Evolutionary conservation across 2,113 vertebrate species (phyloP).

Genomic region (Illadopsis cleaveri): DNA sequence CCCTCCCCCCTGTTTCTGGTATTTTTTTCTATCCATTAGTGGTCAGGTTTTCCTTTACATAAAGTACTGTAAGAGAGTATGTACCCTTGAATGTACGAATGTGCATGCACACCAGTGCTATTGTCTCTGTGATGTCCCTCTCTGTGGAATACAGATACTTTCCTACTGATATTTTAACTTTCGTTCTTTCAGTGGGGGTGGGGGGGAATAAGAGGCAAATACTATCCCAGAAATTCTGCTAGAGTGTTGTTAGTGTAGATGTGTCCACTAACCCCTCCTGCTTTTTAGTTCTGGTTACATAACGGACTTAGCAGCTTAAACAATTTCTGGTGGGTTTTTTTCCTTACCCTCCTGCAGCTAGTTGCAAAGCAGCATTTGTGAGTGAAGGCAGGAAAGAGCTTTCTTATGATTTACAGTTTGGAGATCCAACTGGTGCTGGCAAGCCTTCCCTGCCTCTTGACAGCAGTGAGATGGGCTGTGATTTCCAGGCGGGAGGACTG

Average conservation of each 20-base stretch:
- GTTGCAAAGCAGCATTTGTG: neutral
- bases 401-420: neutral
- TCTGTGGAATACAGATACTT: neutral
- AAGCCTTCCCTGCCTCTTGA: neutral
- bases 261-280: neutral
- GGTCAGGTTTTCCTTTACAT: neutral
- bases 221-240: neutral
- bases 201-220: neutral
- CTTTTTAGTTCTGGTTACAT: neutral
- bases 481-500: neutral
- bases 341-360: neutral
- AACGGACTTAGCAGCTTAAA: neutral
- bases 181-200: neutral
- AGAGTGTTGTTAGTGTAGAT: neutral
- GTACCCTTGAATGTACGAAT: neutral
- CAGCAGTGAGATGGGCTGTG: neutral
- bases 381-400: neutral
- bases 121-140: neutral
- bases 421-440: neutral
- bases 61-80: neutral
- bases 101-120: neutral
- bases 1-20: accelerated
- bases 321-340: neutral
- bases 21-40: neutral
- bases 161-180: neutral